These are phyloP conservation scores for Heterodera filipjevi DNA, from an alignment of 2,888 invertebrate genomes.

Conservation along the genomic window DNA sequence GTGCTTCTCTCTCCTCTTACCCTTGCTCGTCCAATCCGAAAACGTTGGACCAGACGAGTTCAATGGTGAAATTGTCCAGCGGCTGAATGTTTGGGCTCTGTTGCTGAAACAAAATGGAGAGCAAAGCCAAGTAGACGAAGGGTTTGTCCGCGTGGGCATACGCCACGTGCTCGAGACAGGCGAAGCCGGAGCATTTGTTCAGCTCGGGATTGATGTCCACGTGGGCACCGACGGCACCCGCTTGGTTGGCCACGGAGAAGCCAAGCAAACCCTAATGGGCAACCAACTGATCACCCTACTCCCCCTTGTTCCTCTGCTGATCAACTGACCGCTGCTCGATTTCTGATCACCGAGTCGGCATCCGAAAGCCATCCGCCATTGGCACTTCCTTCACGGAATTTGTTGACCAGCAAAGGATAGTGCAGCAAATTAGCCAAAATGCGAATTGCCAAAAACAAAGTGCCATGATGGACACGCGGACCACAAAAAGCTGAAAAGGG, in stretches of 20 bases:
- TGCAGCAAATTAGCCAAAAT: constrained; percentile 85
- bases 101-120: constrained; percentile 79
- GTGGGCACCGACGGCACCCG: constrained; percentile 61
- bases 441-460: constrained; percentile 82
- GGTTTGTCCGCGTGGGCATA: constrained; percentile 83
- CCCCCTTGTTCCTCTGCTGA: too few species aligned
- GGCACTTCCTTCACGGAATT: constrained; percentile 69
- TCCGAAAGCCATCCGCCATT: constrained; percentile 85
- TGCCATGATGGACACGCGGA: constrained; percentile 69
- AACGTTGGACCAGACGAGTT: constrained; percentile 90
- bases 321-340: constrained; percentile 46
- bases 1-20: background rate
- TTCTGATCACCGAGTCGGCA: constrained; percentile 79
- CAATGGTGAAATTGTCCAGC: constrained; percentile 71
- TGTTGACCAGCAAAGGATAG: constrained; percentile 76
- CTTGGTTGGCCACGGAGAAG: constrained; percentile 68
- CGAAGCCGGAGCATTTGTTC: constrained; percentile 70
- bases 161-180: constrained; percentile 80
- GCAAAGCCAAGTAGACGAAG: constrained; percentile 87
- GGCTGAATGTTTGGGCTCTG: constrained; percentile 41
- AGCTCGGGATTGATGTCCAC: constrained; percentile 69
- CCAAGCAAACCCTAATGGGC: constrained; percentile 74
- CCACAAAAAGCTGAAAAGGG: constrained; percentile 74
- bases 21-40: constrained; percentile 75
- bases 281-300: background rate